Evolutionary conservation across 64 coral and sea anemone species (phyloP), one percentile per base, ranked within the genome.

Genomic region (Porites australiensis): DNA sequence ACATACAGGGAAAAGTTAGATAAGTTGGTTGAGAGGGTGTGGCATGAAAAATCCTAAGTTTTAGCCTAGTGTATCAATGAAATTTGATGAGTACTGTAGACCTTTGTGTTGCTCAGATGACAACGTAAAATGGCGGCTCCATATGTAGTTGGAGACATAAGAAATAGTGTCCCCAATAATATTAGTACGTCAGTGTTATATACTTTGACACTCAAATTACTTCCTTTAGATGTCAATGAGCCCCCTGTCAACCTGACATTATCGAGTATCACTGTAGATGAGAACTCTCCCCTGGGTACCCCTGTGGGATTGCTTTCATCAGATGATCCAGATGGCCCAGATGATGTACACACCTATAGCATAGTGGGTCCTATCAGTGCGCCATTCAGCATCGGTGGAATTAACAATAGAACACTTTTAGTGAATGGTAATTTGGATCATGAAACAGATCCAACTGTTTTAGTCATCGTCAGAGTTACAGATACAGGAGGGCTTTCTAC

Each of bases 191-290:
- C 27, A 37, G 27, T 1, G 27, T 37, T 37, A 37, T 37, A 37
- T 37, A 37, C 27, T 37, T 37, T 37, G 27, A 37, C 27, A 37
- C 27, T 37, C 27, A 37, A 37, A 37, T 65, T 65, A 10, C 8
- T 58, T 53, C 45, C 70, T 77, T 27, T 69, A 99, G 98, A 99
- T 91, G 85, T 99, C 18, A 99, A 99, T 79, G 98, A 96, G 64
- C 62, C 69, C 8, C 98, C 98, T 15, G 88, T 86, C 44, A 75
- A 67, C 2, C 66, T 99, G 37, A 83, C 76, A 49, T 64, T 99
- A 37, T 99, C 98, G 13, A 89, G 76, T 37, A 93, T 64, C 27
- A 86, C 22, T 12, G 66, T 99, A 6, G 22, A 51, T 48, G 98
- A 99, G 66, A 99, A 96, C 72, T 83, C 88, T 3, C 84, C 82